These are phyloP conservation scores for Enteromius afrohamiltoni DNA, from an alignment of 2,797 vertebrate species.

Conservation along the genomic window DNA sequence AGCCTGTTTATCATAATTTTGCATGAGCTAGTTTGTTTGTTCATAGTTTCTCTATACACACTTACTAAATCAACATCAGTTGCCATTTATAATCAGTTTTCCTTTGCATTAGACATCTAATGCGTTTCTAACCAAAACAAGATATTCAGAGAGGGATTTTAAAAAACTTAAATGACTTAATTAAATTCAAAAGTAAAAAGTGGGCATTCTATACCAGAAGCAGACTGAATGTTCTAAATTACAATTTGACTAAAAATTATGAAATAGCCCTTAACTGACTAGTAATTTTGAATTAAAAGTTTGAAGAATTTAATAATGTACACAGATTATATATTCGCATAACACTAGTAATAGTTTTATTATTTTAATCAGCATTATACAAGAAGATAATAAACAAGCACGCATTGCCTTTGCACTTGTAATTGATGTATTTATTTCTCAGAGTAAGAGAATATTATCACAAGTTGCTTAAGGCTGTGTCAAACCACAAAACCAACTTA, in stretches of 20 bases:
- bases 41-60: conserved; percentile 13
- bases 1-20: conserved; percentile 51
- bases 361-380: background rate
- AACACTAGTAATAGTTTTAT: background rate
- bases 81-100: background rate
- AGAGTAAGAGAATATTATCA: background rate
- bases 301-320: background rate
- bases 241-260: background rate
- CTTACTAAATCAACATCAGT: background rate
- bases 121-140: background rate
- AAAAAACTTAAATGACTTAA: background rate
- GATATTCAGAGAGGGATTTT: background rate
- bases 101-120: background rate
- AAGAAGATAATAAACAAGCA: background rate
- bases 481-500: conserved; percentile 17
- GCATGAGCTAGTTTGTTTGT: conserved; percentile 27
- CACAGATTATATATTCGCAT: background rate
- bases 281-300: background rate
- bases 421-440: background rate
- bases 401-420: background rate
- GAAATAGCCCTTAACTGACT: background rate
- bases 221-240: background rate
- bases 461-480: background rate
- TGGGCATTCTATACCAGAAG: background rate
- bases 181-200: background rate